These are phyloP conservation scores for Proteles cristata DNA, from an alignment of 2,113 vertebrate species.

Conservation along the genomic window DNA sequence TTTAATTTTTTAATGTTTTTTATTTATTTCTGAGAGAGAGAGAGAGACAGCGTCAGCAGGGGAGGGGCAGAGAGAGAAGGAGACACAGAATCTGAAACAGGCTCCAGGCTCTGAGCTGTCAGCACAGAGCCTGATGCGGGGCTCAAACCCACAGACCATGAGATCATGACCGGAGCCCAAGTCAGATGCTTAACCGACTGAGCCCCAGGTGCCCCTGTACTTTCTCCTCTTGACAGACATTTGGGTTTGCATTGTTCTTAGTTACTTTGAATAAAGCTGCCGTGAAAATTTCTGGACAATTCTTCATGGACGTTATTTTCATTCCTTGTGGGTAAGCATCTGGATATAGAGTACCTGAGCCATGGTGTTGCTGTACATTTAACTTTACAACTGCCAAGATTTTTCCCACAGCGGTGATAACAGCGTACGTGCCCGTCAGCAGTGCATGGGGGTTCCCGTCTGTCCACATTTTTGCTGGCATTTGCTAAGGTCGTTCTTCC, in stretches of 20 bases:
- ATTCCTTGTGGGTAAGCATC: background rate
- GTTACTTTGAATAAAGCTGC: background rate
- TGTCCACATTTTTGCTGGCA: background rate
- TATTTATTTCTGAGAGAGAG: no score
- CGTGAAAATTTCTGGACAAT: background rate
- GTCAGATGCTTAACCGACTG: no score
- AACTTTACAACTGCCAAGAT: background rate
- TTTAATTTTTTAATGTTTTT: no score
- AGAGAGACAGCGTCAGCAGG: no score
- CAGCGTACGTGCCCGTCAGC: accelerated
- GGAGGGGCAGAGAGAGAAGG: no score
- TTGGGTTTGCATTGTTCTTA: background rate
- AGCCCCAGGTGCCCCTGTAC: background rate
- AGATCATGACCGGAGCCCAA: no score
- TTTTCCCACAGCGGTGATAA: background rate
- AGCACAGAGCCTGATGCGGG: no score
- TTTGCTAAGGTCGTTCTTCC: background rate
- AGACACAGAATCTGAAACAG: no score
- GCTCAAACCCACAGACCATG: no score
- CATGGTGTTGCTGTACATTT: background rate
- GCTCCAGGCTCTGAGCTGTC: no score
- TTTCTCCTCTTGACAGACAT: no score
- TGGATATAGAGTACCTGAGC: background rate
- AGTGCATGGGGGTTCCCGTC: background rate
- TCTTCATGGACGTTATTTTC: background rate